Evolutionary conservation across 2,888 invertebrate genomes (phyloP).

Genomic region (Iselma pallidipennis): DNA sequence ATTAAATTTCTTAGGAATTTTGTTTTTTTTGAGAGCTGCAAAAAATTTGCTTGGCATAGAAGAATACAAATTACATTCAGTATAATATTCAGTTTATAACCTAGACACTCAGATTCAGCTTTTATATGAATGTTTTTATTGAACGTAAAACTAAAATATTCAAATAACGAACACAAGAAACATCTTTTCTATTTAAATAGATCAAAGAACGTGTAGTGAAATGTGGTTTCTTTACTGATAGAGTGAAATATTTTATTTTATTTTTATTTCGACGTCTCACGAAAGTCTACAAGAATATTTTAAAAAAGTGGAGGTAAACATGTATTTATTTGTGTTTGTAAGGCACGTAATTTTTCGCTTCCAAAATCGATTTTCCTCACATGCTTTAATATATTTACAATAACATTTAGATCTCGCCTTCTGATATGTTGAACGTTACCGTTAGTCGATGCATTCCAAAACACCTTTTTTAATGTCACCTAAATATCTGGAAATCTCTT

Average conservation of each 20-base stretch:
- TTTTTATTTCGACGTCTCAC: too few species aligned
- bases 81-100: neutral
- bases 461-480: neutral
- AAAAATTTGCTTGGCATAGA: neutral
- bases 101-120: too few species aligned
- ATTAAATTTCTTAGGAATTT: neutral
- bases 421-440: neutral
- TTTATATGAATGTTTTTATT: too few species aligned
- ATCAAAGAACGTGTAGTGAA: too few species aligned
- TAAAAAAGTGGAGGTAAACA: too few species aligned
- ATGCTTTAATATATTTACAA: neutral
- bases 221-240: too few species aligned
- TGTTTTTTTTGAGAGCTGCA: neutral
- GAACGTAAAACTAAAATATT: too few species aligned
- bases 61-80: neutral
- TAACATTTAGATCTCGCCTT: neutral
- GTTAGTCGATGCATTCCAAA: neutral
- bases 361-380: neutral
- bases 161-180: too few species aligned
- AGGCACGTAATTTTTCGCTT: neutral
- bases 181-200: too few species aligned
- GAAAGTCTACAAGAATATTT: too few species aligned
- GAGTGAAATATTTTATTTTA: too few species aligned
- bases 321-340: neutral
- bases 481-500: neutral